Conservation (phyloP, 2,888 invertebrate species). For the Stenolophus ochropezus region DNA sequence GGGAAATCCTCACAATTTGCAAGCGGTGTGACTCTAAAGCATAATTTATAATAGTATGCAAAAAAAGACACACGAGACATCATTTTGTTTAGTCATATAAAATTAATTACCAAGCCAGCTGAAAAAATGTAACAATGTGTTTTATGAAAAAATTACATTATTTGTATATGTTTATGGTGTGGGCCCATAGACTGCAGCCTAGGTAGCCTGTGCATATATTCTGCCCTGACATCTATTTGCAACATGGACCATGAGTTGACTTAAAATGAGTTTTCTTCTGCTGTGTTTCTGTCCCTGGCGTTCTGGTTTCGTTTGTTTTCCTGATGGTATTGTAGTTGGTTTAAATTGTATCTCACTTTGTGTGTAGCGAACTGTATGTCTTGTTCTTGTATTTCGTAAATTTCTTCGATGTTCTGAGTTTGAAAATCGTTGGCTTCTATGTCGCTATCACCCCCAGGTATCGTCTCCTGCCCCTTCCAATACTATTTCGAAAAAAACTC, state of each 20-base stretch:
- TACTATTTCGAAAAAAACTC: conserved; percentile 87
- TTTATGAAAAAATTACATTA: too few species aligned
- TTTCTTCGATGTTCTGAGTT: conserved; percentile 74
- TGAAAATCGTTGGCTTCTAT: conserved; percentile 72
- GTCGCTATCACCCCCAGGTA: conserved; percentile 74
- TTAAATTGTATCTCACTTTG: conserved; percentile 78
- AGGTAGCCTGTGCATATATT: conserved; percentile 70
- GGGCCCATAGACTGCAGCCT: too few species aligned
- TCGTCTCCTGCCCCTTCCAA: conserved; percentile 78
- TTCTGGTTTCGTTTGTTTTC: conserved; percentile 84
- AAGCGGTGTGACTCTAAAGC: too few species aligned
- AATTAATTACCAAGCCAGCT: too few species aligned
- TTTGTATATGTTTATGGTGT: too few species aligned
- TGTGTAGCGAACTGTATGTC: conserved; percentile 81
- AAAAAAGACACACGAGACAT: too few species aligned
- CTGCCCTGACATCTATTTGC: conserved; percentile 82
- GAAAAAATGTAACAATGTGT: too few species aligned
- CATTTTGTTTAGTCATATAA: too few species aligned
- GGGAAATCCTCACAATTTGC: too few species aligned
- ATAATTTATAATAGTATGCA: too few species aligned
- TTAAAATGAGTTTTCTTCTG: conserved; percentile 86
- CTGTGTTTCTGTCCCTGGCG: conserved; percentile 87
- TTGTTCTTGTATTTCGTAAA: conserved; percentile 77
- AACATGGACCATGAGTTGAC: conserved; percentile 87
- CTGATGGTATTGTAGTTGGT: conserved; percentile 79